Conservation (phyloP, 2,113 vertebrate species). For the Bettongia penicillata region DNA sequence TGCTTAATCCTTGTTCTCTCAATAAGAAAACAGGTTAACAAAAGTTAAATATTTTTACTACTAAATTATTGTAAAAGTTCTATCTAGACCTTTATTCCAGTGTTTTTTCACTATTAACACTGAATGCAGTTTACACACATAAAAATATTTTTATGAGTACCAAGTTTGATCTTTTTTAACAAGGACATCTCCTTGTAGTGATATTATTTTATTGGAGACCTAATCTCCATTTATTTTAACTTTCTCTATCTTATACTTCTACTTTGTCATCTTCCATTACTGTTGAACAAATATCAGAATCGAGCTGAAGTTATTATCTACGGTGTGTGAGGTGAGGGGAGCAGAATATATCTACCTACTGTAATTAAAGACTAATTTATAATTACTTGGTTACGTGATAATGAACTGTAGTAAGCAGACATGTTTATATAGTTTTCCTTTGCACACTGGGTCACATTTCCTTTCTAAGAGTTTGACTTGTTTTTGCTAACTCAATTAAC, state of each 20-base stretch:
- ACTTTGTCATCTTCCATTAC: constrained; percentile 57
- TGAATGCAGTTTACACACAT: neutral
- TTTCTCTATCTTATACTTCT: constrained; percentile 48
- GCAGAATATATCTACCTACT: neutral
- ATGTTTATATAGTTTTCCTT: constrained; percentile 45
- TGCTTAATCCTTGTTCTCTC: neutral
- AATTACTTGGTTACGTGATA: constrained; percentile 69
- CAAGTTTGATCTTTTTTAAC: constrained; percentile 49
- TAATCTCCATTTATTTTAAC: constrained; percentile 63
- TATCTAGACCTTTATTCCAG: neutral
- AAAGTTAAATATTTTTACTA: neutral
- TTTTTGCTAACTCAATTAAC: constrained; percentile 62
- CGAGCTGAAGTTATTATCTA: constrained; percentile 52
- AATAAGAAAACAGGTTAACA: neutral
- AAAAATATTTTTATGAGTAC: constrained; percentile 27
- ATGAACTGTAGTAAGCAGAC: constrained; percentile 65
- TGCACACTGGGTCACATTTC: constrained; percentile 60
- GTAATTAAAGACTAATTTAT: constrained; percentile 61
- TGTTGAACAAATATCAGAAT: constrained; percentile 55
- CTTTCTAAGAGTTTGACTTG: constrained; percentile 60
- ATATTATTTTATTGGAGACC: constrained; percentile 27
- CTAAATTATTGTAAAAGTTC: neutral
- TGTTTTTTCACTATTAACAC: neutral
- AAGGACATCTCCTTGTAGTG: constrained; percentile 50
- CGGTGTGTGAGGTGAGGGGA: constrained; percentile 10